Conservation (phyloP, 2,113 vertebrate species). For the Etia nguti region DNA sequence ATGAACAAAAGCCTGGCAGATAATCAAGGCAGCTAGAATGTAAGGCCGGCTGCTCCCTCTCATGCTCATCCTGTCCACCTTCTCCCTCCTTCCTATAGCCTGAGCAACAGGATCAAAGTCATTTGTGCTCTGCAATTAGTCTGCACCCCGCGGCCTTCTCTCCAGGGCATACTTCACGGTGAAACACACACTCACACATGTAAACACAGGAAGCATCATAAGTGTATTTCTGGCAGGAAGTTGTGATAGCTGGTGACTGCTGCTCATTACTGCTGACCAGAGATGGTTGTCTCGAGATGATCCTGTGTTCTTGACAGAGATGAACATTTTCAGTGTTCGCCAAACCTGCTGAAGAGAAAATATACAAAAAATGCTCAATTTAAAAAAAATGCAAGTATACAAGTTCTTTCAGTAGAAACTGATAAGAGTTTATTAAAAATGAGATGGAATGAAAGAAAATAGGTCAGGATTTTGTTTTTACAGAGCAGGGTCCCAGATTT, state of each 20-base stretch:
- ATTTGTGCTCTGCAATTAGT: slow-evolving; percentile 1
- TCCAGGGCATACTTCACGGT: neutral
- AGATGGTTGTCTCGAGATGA: neutral
- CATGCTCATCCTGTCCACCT: neutral
- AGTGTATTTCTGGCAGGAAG: slow-evolving; percentile 38
- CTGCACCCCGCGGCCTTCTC: slow-evolving; percentile 1
- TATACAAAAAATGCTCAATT: too few relatives aligned
- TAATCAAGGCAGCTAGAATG: neutral
- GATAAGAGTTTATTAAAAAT: neutral
- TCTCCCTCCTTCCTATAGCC: neutral
- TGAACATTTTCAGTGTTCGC: neutral
- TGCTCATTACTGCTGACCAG: neutral
- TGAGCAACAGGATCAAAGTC: slow-evolving; percentile 23
- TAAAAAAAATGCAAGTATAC: neutral
- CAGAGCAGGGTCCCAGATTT: neutral
- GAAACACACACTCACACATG: neutral
- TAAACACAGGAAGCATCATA: slow-evolving; percentile 52
- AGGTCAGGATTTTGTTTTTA: neutral
- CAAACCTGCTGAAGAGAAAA: neutral
- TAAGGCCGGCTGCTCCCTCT: neutral
- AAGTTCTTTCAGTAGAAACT: neutral
- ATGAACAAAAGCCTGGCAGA: slow-evolving; percentile 3
- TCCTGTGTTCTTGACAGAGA: neutral
- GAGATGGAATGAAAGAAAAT: neutral
- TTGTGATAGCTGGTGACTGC: neutral